Conservation (phyloP, 2,888 invertebrate species). For the Megastigmus dorsalis region DNA sequence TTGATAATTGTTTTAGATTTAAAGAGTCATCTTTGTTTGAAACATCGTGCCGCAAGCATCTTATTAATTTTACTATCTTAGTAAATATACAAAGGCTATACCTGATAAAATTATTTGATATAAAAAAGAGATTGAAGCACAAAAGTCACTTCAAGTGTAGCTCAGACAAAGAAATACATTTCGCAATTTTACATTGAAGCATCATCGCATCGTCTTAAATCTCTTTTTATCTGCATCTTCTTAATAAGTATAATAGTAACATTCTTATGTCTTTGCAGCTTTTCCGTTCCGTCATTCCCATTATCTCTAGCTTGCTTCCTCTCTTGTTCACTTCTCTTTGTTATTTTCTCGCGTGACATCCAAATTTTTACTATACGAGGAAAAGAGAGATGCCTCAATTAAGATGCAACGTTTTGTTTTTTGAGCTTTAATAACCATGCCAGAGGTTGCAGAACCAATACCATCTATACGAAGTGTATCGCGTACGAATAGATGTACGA, state of each 20-base stretch:
- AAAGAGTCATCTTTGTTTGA: too few species aligned
- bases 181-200: background rate
- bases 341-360: background rate
- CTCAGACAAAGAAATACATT: background rate
- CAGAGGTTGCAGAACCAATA: too few species aligned
- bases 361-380: too few species aligned
- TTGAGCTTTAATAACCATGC: slow-evolving; percentile 17
- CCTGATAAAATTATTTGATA: too few species aligned
- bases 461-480: too few species aligned
- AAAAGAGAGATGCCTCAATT: too few species aligned
- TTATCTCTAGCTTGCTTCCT: background rate
- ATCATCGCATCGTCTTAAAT: background rate
- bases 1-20: background rate
- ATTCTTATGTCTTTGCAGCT: background rate
- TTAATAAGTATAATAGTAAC: slow-evolving; percentile 1
- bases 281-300: background rate
- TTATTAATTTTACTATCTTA: background rate
- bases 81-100: background rate
- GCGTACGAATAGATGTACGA: background rate
- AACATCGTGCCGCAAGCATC: background rate
- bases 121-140: too few species aligned
- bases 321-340: background rate
- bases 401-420: too few species aligned
- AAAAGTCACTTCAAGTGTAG: background rate
- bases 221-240: slow-evolving; percentile 4